These are phyloP conservation scores for Dasypolia templi DNA, from an alignment of 2,888 invertebrate genomes.

Conservation along the genomic window DNA sequence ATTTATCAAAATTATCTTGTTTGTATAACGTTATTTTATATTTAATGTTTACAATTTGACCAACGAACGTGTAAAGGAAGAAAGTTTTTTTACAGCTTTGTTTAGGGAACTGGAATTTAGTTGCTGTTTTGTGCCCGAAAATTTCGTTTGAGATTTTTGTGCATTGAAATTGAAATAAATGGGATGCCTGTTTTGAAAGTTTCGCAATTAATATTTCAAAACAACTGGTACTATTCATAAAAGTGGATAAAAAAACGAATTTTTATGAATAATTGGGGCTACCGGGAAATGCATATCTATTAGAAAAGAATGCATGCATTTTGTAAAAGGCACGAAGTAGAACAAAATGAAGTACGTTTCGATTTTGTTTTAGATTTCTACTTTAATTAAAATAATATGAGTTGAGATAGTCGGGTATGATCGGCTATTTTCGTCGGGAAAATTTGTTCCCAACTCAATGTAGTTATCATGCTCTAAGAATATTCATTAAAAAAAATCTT, in stretches of 20 bases:
- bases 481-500: no score
- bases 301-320: not conserved
- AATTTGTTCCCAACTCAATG: not conserved
- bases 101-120: constrained; percentile 16
- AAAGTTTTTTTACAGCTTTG: constrained; percentile 5
- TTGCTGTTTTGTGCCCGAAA: not conserved
- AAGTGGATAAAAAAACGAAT: not conserved
- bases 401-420: not conserved
- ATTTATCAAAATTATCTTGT: constrained; percentile 70
- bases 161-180: constrained; percentile 37
- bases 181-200: constrained; percentile 6
- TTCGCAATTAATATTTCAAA: constrained; percentile 4
- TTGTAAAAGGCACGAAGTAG: not conserved
- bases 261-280: not conserved
- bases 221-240: not conserved
- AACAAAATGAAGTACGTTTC: not conserved
- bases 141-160: not conserved
- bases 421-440: not conserved
- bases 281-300: not conserved
- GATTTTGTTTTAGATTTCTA: not conserved
- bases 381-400: not conserved
- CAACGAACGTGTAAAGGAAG: not conserved
- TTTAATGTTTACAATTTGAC: constrained; percentile 13
- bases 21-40: constrained; percentile 46
- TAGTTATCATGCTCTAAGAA: not conserved